phyloP scores from a whole-genome alignment of 2,888 invertebrate genomes.

The Druceiella hillmani region DNA sequence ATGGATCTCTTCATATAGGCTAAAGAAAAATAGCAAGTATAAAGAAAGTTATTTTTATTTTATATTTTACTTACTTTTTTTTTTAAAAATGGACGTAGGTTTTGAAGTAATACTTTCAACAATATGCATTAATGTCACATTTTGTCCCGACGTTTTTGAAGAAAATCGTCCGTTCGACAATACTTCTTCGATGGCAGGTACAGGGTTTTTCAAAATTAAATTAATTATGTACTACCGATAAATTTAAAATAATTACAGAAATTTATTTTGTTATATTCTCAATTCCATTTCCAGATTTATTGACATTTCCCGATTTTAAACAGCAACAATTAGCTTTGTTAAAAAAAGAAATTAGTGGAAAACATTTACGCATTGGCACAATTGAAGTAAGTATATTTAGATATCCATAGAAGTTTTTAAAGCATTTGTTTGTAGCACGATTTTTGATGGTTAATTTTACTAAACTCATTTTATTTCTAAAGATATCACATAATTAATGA shows the following conservation, averaged over 20 bases:
- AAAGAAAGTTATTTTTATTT: too few species aligned
- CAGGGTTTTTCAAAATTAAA: background rate
- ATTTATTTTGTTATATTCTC: background rate
- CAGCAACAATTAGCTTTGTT: too few species aligned
- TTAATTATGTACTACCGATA: background rate
- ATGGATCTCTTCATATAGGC: too few species aligned
- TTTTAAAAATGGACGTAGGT: slow-evolving; percentile 39
- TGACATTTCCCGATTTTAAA: too few species aligned
- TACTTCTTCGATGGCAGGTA: slow-evolving; percentile 28
- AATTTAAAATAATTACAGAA: background rate
- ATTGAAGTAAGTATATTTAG: slow-evolving; percentile 35
- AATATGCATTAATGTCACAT: slow-evolving; percentile 39
- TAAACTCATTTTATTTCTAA: too few species aligned
- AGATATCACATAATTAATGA: too few species aligned
- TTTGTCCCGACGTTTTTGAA: slow-evolving; percentile 35
- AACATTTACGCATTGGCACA: slow-evolving; percentile 39
- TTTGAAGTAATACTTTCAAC: slow-evolving; percentile 40
- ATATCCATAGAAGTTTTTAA: slow-evolving; percentile 2
- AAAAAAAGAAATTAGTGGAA: slow-evolving; percentile 36
- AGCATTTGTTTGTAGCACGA: too few species aligned
- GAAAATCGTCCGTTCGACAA: too few species aligned
- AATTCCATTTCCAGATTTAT: background rate
- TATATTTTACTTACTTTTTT: too few species aligned
- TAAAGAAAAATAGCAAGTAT: too few species aligned
- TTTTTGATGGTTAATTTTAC: too few species aligned